phyloP scores from a whole-genome alignment of 2,113 vertebrate species.

The Prionailurus bengalensis region DNA sequence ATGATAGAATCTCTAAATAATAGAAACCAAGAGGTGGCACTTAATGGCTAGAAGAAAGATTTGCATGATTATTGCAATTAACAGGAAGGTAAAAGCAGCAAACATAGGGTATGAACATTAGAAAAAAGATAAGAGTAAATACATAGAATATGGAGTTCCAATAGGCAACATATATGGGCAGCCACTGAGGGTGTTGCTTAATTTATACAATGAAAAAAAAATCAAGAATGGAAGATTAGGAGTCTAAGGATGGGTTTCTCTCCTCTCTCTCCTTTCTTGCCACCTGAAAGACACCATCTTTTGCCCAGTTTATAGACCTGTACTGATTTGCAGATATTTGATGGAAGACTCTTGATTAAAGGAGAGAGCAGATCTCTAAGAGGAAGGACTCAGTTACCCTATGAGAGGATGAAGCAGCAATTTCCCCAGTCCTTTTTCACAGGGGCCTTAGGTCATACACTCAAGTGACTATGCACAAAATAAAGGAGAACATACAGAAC shows the following conservation, averaged over 20 bases:
- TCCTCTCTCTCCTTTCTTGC: rapidly evolving
- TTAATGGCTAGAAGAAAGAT: background rate
- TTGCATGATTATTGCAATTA: background rate
- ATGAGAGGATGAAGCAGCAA: background rate
- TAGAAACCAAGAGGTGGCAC: background rate
- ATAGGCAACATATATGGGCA: background rate
- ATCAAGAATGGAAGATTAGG: background rate
- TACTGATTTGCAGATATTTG: background rate
- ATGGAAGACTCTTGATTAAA: background rate
- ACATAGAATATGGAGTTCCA: background rate
- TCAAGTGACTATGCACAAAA: background rate
- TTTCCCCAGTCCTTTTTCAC: background rate
- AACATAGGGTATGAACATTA: background rate
- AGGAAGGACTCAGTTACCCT: too few relatives aligned
- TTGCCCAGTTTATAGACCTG: background rate
- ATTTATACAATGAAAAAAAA: background rate
- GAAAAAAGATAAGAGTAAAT: background rate
- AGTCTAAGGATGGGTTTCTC: background rate
- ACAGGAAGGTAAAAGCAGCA: background rate
- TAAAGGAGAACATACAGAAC: background rate
- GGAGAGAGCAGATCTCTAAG: background rate
- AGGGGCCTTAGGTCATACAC: background rate
- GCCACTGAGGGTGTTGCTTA: background rate
- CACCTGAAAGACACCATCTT: background rate
- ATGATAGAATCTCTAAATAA: background rate